Conservation (phyloP, 2,113 vertebrate species). For the Pseudorasbora parva region DNA sequence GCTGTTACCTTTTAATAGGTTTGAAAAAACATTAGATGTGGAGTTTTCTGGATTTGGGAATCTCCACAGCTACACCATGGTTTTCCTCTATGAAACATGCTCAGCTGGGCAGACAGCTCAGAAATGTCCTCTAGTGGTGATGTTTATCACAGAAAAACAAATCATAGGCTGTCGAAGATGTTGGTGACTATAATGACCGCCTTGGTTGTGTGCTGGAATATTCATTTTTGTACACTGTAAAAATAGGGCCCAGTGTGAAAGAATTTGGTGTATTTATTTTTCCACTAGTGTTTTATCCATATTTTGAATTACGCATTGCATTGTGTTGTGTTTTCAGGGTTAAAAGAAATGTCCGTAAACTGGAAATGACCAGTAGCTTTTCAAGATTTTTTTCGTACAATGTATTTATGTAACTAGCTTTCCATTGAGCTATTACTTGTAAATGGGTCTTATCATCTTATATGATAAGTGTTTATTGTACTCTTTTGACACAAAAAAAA, state of each 20-base stretch:
- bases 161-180: slow-evolving; percentile 10
- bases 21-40: slow-evolving; percentile 60
- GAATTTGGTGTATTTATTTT: not conserved
- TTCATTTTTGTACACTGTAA: not conserved
- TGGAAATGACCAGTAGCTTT: not conserved
- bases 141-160: not conserved
- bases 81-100: slow-evolving; percentile 12
- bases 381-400: not conserved
- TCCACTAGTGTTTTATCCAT: not conserved
- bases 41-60: slow-evolving; percentile 51
- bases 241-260: not conserved
- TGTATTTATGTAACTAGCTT: not conserved
- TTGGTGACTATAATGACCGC: not conserved
- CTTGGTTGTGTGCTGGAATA: not conserved
- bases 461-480: too few species aligned
- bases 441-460: not conserved
- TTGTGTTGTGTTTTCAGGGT: not conserved
- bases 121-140: slow-evolving; percentile 37
- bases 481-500: too few species aligned
- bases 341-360: not conserved
- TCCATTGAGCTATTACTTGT: not conserved
- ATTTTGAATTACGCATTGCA: not conserved
- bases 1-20: slow-evolving; percentile 49
- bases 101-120: slow-evolving; percentile 5
- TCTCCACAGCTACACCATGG: not conserved